Evolutionary conservation across 2,888 invertebrate genomes (phyloP).

Genomic region (Nysson spinosus): DNA sequence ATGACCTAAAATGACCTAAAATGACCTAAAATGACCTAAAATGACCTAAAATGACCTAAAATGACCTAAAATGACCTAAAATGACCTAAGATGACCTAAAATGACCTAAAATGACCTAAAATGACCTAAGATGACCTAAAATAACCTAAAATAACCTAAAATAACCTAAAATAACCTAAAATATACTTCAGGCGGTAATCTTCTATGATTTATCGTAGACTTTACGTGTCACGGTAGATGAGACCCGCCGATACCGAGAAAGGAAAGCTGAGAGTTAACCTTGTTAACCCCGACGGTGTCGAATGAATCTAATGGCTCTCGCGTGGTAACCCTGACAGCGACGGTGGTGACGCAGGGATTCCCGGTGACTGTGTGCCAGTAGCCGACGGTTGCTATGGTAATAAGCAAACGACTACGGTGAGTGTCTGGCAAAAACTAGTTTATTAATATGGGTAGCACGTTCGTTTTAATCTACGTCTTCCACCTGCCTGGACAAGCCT

Average conservation of each 20-base stretch:
- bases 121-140: too few species aligned
- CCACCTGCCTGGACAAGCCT: conserved; percentile 14
- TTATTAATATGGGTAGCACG: conserved; percentile 68
- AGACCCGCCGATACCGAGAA: conserved; percentile 1
- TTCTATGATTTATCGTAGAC: conserved; percentile 54
- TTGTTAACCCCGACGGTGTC: conserved; percentile 46
- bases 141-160: too few species aligned
- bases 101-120: too few species aligned
- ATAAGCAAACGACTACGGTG: conserved; percentile 45
- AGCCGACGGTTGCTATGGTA: conserved; percentile 45
- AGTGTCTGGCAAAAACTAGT: conserved; percentile 62
- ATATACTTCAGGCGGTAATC: too few species aligned
- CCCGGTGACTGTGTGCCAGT: conserved; percentile 14
- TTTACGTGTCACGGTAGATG: conserved; percentile 50
- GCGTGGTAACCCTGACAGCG: conserved; percentile 2
- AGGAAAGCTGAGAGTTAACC: conserved; percentile 31
- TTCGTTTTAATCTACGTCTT: conserved; percentile 56
- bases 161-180: too few species aligned
- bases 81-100: too few species aligned
- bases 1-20: too few species aligned
- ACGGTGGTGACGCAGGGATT: conserved; percentile 18
- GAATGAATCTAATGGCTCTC: conserved; percentile 48
- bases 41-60: too few species aligned
- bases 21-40: too few species aligned
- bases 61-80: too few species aligned